Percentiles rank a stretch among this genome's conserved stretches.
Conservation (phyloP, 2,113 vertebrate genomes). For the Casuarius casuarius region DNA sequence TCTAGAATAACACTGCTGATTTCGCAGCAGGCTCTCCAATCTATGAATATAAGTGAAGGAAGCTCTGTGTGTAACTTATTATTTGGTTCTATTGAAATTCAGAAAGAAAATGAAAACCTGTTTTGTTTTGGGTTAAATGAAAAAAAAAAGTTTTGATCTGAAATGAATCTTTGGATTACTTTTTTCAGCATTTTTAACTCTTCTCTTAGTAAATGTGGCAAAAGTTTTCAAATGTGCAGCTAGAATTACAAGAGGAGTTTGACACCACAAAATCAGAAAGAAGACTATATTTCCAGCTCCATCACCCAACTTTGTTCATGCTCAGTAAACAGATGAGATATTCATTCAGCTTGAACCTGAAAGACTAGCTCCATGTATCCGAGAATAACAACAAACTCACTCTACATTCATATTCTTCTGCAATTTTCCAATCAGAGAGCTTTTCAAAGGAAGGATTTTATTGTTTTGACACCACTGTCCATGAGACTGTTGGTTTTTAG, state of each 20-base stretch:
- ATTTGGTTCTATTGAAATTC: not conserved
- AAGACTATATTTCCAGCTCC: not conserved
- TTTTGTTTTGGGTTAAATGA: not conserved
- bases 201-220: no score
- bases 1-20: not conserved
- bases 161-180: no score
- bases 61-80: no score
- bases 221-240: not conserved
- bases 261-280: not conserved
- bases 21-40: not conserved
- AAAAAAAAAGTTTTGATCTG: not conserved
- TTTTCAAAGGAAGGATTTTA: not conserved
- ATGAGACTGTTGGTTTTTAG: not conserved
- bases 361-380: not conserved
- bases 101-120: not conserved
- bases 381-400: not conserved
- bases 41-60: not conserved
- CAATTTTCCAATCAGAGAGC: not conserved
- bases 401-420: not conserved
- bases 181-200: no score
- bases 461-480: not conserved
- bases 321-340: not conserved
- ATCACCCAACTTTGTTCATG: not conserved
- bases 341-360: not conserved
- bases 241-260: not conserved